Conservation (phyloP, 2,113 vertebrate species). For the Cinclus cinclus region DNA sequence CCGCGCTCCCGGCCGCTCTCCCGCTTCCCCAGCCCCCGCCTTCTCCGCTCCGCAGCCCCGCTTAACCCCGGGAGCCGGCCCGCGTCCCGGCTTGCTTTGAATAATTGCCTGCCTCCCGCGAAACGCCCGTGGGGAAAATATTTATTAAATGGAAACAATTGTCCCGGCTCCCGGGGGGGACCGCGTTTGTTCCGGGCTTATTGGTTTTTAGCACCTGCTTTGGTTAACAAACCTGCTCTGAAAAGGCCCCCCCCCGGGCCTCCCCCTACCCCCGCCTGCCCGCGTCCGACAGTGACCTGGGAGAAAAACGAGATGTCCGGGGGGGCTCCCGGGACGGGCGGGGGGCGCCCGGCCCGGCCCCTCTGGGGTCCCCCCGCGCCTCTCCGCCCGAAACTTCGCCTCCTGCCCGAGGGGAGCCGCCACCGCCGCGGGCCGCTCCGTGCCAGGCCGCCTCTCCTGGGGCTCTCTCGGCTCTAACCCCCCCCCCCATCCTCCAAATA, state of each 20-base stretch:
- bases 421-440: not conserved
- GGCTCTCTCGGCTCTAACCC: no score
- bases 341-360: not conserved
- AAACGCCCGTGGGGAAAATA: constrained; percentile 83
- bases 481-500: not conserved
- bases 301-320: not conserved
- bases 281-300: not conserved
- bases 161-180: constrained; percentile 71
- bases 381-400: not conserved
- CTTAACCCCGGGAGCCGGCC: constrained; percentile 65
- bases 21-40: not conserved
- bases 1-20: not conserved
- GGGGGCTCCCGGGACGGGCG: not conserved
- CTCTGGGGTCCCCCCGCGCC: not conserved
- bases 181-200: constrained; percentile 66
- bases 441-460: not conserved
- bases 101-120: constrained; percentile 81
- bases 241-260: not conserved
- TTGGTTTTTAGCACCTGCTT: constrained; percentile 76
- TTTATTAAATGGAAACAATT: constrained; percentile 89
- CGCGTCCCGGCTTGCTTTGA: constrained; percentile 74
- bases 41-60: constrained; percentile 53
- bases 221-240: constrained; percentile 57
- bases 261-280: not conserved
- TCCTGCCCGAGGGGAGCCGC: not conserved